Percentiles rank a stretch among this genome's conserved stretches.
phyloP scores from a whole-genome alignment of 2,113 vertebrate genomes.

The Pardalotus punctatus region DNA sequence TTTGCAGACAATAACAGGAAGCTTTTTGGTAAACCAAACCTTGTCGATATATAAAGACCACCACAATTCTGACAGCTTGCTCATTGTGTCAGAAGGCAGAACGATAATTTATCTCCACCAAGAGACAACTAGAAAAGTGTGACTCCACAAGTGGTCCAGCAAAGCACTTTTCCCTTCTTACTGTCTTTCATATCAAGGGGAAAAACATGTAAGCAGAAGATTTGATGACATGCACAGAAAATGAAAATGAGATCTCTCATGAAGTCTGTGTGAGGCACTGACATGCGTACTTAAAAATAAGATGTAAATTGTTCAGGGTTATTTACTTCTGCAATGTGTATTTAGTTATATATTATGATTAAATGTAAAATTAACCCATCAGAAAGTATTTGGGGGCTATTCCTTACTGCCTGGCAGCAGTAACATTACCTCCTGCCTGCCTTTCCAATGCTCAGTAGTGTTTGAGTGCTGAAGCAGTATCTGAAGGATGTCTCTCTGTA shows the following conservation, averaged over 20 bases:
- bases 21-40: slow-evolving; percentile 9
- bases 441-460: not conserved
- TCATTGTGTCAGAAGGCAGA: not conserved
- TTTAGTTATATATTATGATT: not conserved
- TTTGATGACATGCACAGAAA: not conserved
- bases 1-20: slow-evolving; percentile 48
- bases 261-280: not conserved
- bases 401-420: not conserved
- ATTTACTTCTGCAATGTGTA: not conserved
- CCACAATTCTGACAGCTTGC: not conserved
- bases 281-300: not conserved
- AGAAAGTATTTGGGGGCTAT: not conserved
- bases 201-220: not conserved
- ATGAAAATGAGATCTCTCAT: not conserved
- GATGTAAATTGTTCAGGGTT: not conserved
- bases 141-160: not conserved
- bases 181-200: not conserved
- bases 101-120: not conserved
- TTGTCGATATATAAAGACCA: not conserved
- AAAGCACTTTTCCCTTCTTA: not conserved
- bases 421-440: not conserved
- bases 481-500: not conserved
- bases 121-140: not conserved
- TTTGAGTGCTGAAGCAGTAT: not conserved
- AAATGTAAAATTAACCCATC: not conserved